phyloP scores from a whole-genome alignment of 1,140 invertebrate genomes.

The Drosophila orosa region DNA sequence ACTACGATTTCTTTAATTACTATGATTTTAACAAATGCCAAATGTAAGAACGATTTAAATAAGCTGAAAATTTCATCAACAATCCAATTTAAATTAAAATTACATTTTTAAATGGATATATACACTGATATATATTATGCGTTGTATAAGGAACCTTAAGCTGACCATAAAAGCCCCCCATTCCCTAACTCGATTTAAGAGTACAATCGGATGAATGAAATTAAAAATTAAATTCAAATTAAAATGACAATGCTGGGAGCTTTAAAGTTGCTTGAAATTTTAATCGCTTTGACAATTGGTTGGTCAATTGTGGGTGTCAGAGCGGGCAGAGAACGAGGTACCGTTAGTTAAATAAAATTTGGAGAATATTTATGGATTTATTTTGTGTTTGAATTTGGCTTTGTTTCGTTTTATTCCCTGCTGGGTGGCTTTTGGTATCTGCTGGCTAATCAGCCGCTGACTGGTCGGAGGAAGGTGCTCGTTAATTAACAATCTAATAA shows the following conservation, averaged over 20 bases:
- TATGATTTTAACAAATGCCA: too few relatives aligned
- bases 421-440: constrained; percentile 28
- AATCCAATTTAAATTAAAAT: too few relatives aligned
- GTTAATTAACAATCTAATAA: constrained; percentile 67
- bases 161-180: not conserved
- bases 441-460: constrained; percentile 43
- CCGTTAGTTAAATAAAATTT: constrained; percentile 38
- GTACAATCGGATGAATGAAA: constrained; percentile 29
- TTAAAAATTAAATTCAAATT: constrained; percentile 53
- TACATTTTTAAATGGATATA: too few relatives aligned
- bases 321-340: not conserved
- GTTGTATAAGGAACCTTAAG: not conserved
- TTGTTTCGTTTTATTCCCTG: constrained; percentile 5
- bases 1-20: not conserved
- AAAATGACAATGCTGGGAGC: constrained; percentile 37
- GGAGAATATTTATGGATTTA: constrained; percentile 36
- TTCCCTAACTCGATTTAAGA: constrained; percentile 6
- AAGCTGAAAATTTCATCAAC: too few relatives aligned
- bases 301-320: constrained; percentile 9
- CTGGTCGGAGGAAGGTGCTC: constrained; percentile 15
- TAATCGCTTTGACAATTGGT: constrained; percentile 42
- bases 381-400: constrained; percentile 12
- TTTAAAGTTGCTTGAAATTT: constrained; percentile 26
- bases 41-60: too few relatives aligned
- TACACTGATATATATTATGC: not conserved